Base-by-base conservation (phyloP, 2,797 vertebrate genomes). In the Propithecus perrieri region DNA sequence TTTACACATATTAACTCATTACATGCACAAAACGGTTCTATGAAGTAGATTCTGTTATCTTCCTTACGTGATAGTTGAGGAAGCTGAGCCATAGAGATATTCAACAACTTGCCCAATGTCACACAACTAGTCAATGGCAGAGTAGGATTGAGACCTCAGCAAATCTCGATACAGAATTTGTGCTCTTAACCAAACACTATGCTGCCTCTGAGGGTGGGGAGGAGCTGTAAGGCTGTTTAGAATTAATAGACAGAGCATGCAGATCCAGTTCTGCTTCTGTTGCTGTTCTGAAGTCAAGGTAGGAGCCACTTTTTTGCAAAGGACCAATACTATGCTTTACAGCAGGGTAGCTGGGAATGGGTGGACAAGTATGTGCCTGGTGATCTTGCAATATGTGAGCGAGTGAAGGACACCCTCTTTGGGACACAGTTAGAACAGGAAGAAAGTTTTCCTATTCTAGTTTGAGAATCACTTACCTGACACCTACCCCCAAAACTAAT, bases 401-500 rank as follows among this genome's bases (percentile, higher is more conserved):
- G 22, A n/a, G 10, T 33, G 75, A 92, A 76, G 57, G 65, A 78
- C 8, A 80, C 13, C 61, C 41, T 89, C 61, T 88, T 53, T n/a
- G 53, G 65, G 57, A 89, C 76, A n/a, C 20, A 87, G 55, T 0
- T 89, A 74, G 53, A 89, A 80, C 10, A 75, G 48, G 74, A 90
- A 91, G 63, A 38, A 90, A 72, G 12, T 71, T 92, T 94, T 92
- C 48, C 79, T 86, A 5, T 91, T 78, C 38, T n/a, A 89, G 57
- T 38, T 53, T 78, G 53, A 83, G 46, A 91, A 57, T 92, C 59
- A 57, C 53, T 76, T 89, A 65, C 50, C 30, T 91, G 74, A 71
- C 81, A 85, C 80, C 38, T 94, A 61, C 28, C 30, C 12, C 61
- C 57, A 6, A 53, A 87, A 84, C 53, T 75, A 95, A 93, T 91